Conservation (phyloP, 2,797 vertebrate genomes). For the Hoplostethus mediterraneus region DNA sequence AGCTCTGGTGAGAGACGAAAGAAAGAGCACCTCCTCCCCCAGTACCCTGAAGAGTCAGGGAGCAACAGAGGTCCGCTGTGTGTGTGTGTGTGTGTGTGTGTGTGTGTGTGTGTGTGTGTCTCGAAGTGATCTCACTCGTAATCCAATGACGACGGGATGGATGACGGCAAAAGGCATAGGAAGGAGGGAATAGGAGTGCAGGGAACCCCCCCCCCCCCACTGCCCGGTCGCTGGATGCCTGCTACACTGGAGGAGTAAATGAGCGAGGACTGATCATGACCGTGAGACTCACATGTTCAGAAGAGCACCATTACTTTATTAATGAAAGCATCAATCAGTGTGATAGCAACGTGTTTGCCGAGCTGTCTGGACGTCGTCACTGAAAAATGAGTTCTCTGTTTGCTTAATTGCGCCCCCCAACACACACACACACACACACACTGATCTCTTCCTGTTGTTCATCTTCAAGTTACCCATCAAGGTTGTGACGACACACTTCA, state of each 20-base stretch:
- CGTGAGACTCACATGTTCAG: background rate
- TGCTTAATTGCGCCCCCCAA: slow-evolving; percentile 28
- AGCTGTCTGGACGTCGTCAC: slow-evolving; percentile 14
- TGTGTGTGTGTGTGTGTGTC: slow-evolving; percentile 2
- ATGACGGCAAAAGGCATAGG: slow-evolving; percentile 33
- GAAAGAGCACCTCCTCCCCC: slow-evolving; percentile 64
- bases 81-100: slow-evolving; percentile 18
- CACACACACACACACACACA: slow-evolving; percentile 10
- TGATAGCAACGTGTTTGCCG: slow-evolving; percentile 9
- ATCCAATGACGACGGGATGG: slow-evolving; percentile 68
- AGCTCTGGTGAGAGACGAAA: slow-evolving; percentile 48
- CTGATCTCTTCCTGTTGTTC: slow-evolving; percentile 12
- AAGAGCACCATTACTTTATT: background rate
- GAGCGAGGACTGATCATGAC: slow-evolving; percentile 2
- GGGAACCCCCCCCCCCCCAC: slow-evolving; percentile 7
- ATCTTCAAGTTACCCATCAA: slow-evolving; percentile 10
- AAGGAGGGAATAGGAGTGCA: slow-evolving; percentile 16
- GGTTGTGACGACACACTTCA: slow-evolving; percentile 47
- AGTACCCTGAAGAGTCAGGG: slow-evolving; percentile 57
- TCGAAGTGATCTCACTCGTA: slow-evolving; percentile 48
- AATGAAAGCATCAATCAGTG: slow-evolving; percentile 24
- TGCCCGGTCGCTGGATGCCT: background rate
- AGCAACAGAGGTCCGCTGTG: slow-evolving; percentile 27
- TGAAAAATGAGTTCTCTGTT: slow-evolving; percentile 40
- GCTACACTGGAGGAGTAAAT: slow-evolving; percentile 16